Percentiles rank a stretch among this genome's conserved stretches.
Conservation (phyloP, 1,140 invertebrate genomes). For the Aphaenogaster rudis region DNA sequence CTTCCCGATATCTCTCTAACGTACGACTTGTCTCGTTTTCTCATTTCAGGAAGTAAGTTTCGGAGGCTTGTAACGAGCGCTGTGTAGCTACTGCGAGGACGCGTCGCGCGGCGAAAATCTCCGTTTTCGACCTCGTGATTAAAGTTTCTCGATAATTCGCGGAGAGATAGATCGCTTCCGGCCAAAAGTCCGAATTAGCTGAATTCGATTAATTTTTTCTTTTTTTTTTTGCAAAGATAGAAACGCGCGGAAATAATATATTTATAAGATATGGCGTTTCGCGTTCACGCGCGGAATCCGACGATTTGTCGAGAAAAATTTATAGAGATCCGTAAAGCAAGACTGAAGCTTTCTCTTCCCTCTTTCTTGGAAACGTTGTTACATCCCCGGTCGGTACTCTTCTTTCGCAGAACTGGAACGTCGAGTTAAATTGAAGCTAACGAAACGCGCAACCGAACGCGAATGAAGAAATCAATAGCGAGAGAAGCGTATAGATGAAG, state of each 20-base stretch:
- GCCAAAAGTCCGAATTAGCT: neutral
- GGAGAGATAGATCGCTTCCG: neutral
- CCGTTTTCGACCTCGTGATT: neutral
- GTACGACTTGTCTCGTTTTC: constrained; percentile 71
- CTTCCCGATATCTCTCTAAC: constrained; percentile 55
- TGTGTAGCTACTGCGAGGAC: constrained; percentile 43
- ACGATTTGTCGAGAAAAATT: neutral
- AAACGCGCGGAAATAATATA: no score
- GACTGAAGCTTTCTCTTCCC: neutral
- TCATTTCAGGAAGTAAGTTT: constrained; percentile 85
- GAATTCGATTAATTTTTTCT: neutral
- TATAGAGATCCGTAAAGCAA: neutral
- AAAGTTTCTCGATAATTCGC: constrained; percentile 18
- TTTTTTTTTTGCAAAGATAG: neutral
- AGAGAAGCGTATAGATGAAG: constrained; percentile 16
- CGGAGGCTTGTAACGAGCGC: constrained; percentile 63
- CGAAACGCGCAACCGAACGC: neutral
- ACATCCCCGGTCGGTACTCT: neutral
- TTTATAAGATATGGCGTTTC: neutral
- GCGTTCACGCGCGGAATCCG: neutral
- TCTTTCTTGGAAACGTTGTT: neutral
- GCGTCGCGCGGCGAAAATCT: constrained; percentile 44
- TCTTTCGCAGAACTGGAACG: neutral
- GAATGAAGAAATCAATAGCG: constrained; percentile 5
- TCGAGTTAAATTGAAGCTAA: constrained; percentile 5